Base-by-base conservation (phyloP, 2,888 invertebrate genomes). In the Didymodactylos carnosus region DNA sequence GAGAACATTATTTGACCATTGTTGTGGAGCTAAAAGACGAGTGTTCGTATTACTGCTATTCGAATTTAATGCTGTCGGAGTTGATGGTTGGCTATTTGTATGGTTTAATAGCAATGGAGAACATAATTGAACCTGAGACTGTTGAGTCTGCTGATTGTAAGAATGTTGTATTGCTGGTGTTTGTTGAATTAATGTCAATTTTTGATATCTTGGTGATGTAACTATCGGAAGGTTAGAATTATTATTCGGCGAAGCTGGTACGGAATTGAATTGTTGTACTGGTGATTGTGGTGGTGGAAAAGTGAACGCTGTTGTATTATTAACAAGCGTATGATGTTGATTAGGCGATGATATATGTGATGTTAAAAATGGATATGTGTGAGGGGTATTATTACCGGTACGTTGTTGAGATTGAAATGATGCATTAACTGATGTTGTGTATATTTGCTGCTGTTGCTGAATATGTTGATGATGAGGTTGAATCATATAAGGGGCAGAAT, bases 361-460 rank as follows among this genome's bases (percentile, higher is more conserved):
- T 29, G 74, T 41, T 14, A 53, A 71, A 23, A 71, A 70, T 69
- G 74, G 74, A 39, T 53, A 74, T 29, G 71, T 71, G 23, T 74
- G 71, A n/a, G 74, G 74, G 41, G 74, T 74, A 46, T 53, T 53
- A 16, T 35, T 14, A 35, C 35, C 35, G n/a, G 29, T 29, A 3
- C 35, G 62, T 23, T 53, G 71, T 11, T 46, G 41, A 23, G 39
- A 40, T 43, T 71, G 71, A 46, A 49, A 71, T 7, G 71, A 51
- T 35, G 27, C 41, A 1, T 27, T 27, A 19, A 46, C 10, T 27
- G 39, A 40, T 29, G 19, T 39, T 29, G 39, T 25, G 19, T 53
- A 40, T 46, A 71, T 35, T 16, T 51, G 70, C 8, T 40, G 46
- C 39, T 74, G 74, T n/a, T 71, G 71, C 11, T 43, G 71, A 7